phyloP scores from a whole-genome alignment of 1,140 invertebrate genomes.

The Ceratoteleas bidentatus region DNA sequence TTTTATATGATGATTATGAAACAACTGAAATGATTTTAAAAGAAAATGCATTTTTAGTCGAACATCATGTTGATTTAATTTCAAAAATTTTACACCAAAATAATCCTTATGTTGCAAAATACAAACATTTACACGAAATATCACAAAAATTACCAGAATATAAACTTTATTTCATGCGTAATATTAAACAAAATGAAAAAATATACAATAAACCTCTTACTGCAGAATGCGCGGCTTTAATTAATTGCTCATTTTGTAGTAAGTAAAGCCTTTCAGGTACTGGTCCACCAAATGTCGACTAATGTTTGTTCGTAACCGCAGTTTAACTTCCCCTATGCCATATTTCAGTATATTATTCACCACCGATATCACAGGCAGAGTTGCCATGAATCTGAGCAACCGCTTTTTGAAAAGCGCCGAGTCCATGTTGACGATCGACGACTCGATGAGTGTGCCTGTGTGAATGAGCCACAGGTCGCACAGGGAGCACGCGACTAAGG shows the following conservation, averaged over 20 bases:
- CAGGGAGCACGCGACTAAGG: constrained; percentile 92
- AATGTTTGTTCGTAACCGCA: constrained; percentile 94
- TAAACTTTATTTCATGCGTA: constrained; percentile 9
- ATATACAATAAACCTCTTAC: constrained; percentile 8
- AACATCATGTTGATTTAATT: not conserved
- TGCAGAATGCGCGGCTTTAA: constrained; percentile 19
- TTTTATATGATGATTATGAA: not conserved
- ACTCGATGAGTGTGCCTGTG: constrained; percentile 95
- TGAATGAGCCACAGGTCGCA: constrained; percentile 99
- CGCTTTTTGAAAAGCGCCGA: constrained; percentile 87
- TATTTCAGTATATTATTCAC: constrained; percentile 97
- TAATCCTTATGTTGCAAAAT: constrained; percentile 13
- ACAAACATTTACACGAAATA: constrained; percentile 16
- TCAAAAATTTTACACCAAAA: not conserved
- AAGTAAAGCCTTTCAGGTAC: constrained; percentile 97
- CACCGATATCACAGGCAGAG: constrained; percentile 93
- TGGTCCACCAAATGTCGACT: constrained; percentile 93
- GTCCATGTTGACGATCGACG: constrained; percentile 96
- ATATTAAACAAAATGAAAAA: not conserved
- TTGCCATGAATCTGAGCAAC: constrained; percentile 88
- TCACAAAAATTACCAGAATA: constrained; percentile 6
- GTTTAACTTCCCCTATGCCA: constrained; percentile 95
- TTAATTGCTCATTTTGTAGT: constrained; percentile 96
- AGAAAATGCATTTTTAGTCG: not conserved
- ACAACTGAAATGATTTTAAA: not conserved